phyloP scores from a whole-genome alignment of 2,113 vertebrate genomes.

The Muntiacus muntjak region DNA sequence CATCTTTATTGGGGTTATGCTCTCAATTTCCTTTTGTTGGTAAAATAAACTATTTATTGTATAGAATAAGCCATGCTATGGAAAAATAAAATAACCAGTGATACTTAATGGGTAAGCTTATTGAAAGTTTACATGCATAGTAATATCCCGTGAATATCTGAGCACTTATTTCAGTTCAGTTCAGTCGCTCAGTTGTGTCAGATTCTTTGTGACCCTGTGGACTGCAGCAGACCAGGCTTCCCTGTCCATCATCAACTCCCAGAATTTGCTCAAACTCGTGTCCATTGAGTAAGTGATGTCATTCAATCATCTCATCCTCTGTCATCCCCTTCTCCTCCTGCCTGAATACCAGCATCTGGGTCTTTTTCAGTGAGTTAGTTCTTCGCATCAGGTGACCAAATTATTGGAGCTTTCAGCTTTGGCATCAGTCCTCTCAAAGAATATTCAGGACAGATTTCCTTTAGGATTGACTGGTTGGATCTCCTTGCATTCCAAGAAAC shows the following conservation, averaged over 20 bases:
- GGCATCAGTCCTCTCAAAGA: neutral
- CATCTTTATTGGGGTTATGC: neutral
- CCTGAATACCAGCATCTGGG: neutral
- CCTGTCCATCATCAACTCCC: neutral
- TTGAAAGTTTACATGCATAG: neutral
- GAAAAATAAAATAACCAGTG: constrained; percentile 5
- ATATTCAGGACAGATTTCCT: neutral
- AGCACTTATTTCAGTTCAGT: neutral
- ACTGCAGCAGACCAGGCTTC: neutral
- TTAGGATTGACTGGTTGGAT: neutral
- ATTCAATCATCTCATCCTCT: neutral
- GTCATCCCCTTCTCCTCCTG: neutral
- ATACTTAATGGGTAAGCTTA: neutral
- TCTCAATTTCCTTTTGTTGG: neutral
- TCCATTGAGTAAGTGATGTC: neutral
- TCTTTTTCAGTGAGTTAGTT: neutral
- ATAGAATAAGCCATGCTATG: neutral
- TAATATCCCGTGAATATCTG: neutral
- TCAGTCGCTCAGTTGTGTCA: neutral
- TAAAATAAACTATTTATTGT: neutral
- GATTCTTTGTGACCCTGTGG: fast-evolving
- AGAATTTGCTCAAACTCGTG: neutral
- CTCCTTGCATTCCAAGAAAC: neutral
- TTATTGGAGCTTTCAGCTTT: neutral
- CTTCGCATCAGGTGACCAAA: neutral